Evolutionary conservation across 2,888 invertebrate species (phyloP).

Genomic region (Himalopsyche kuldschensis): DNA sequence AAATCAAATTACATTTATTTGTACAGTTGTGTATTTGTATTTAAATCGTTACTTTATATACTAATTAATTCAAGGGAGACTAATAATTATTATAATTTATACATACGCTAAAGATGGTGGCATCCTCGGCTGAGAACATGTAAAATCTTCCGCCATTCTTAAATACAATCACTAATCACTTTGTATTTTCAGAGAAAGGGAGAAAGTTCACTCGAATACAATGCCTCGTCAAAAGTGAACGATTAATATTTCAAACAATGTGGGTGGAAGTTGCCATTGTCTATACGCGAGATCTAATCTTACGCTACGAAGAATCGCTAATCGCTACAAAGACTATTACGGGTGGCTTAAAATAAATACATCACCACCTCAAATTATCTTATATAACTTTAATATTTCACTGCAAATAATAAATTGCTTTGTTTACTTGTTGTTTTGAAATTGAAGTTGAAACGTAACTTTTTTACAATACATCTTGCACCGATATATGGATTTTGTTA

Average conservation of each 20-base stretch:
- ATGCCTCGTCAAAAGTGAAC: not conserved
- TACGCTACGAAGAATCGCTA: not conserved
- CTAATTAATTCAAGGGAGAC: no score
- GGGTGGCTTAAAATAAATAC: not conserved
- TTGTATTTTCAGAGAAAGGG: not conserved
- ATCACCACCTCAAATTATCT: no score
- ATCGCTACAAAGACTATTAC: not conserved
- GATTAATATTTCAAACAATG: not conserved
- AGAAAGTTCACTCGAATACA: not conserved
- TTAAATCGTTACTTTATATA: no score
- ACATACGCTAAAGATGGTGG: not conserved
- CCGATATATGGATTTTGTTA: no score
- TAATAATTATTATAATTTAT: no score
- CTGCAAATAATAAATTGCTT: no score
- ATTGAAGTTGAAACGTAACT: no score
- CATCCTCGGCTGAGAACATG: not conserved
- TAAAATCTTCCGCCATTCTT: not conserved
- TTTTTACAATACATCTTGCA: no score
- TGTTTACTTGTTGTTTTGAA: no score
- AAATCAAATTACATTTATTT: no score
- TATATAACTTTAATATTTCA: no score
- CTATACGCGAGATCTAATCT: not conserved
- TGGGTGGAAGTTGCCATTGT: not conserved
- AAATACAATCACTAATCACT: not conserved
- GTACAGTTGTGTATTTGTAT: no score